A percentile compares a stretch with the other conserved stretches of the same genome.
Conservation (phyloP, 2,888 invertebrate species). For the Epiblema foenella region DNA sequence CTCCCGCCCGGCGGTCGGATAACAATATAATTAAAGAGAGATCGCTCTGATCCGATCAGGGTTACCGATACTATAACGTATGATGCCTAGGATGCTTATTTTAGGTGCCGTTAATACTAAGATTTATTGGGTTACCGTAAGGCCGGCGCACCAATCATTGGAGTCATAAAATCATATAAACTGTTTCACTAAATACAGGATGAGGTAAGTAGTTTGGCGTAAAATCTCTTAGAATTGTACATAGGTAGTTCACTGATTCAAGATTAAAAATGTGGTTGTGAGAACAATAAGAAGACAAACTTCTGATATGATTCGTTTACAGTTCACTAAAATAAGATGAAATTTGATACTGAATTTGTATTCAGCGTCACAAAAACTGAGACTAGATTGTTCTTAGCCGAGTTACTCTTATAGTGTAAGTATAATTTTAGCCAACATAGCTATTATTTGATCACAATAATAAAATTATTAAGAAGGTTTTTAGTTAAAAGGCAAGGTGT, state of each 20-base stretch:
- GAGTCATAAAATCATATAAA: background rate
- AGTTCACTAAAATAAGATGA: no score
- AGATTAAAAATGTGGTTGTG: no score
- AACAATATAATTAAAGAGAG: constrained; percentile 85
- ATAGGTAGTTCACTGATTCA: no score
- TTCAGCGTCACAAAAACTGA: background rate
- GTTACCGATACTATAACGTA: constrained; percentile 38
- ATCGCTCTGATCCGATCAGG: constrained; percentile 62
- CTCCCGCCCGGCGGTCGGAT: constrained; percentile 70
- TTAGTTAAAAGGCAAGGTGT: no score
- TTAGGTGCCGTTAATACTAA: constrained; percentile 17
- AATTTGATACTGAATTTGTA: background rate
- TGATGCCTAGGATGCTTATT: constrained; percentile 33
- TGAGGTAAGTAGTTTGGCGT: background rate
- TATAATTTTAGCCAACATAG: background rate
- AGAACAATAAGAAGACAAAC: background rate
- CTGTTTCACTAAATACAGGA: background rate
- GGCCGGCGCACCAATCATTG: background rate
- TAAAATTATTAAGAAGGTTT: background rate
- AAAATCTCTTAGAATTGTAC: no score
- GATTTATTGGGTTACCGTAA: constrained; percentile 18
- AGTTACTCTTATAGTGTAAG: background rate
- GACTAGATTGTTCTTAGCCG: background rate
- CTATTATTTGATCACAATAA: background rate
- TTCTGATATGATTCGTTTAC: background rate